Conservation (phyloP, 2,888 invertebrate species). For the Andrena hattorfiana region DNA sequence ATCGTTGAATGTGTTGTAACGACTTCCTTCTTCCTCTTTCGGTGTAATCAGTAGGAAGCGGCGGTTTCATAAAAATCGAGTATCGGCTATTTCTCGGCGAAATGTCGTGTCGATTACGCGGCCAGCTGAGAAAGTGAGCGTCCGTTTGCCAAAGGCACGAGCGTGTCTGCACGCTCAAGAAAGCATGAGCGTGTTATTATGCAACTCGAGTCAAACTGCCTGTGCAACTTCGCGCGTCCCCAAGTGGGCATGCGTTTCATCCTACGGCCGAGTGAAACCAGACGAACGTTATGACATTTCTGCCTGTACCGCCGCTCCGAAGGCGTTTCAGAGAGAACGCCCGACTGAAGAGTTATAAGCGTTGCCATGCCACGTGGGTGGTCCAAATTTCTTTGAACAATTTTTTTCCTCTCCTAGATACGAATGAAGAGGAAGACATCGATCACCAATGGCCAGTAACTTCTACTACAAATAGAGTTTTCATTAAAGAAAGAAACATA, state of each 20-base stretch:
- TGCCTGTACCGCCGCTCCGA: background rate
- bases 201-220: slow-evolving; percentile 28
- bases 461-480: no score
- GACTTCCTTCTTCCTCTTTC: background rate
- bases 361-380: background rate
- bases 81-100: slow-evolving; percentile 12
- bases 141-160: slow-evolving; percentile 32
- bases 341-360: background rate
- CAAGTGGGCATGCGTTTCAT: slow-evolving; percentile 5
- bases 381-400: background rate
- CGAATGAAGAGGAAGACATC: no score
- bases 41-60: background rate
- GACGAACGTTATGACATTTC: background rate
- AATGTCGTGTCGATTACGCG: slow-evolving; percentile 39
- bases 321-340: background rate
- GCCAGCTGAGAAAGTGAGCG: slow-evolving; percentile 44
- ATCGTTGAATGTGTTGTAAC: no score
- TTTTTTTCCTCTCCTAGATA: background rate
- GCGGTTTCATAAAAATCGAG: background rate
- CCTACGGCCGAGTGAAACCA: slow-evolving; percentile 3
- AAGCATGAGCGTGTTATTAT: slow-evolving; percentile 42
- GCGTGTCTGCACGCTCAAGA: slow-evolving; percentile 22
- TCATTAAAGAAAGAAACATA: no score
- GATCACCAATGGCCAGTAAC: no score
- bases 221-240: slow-evolving; percentile 28